A percentile compares a stretch with the other conserved stretches of the same genome.
Evolutionary conservation across 2,888 invertebrate genomes (phyloP).

Genomic region (Mythimna albipuncta): DNA sequence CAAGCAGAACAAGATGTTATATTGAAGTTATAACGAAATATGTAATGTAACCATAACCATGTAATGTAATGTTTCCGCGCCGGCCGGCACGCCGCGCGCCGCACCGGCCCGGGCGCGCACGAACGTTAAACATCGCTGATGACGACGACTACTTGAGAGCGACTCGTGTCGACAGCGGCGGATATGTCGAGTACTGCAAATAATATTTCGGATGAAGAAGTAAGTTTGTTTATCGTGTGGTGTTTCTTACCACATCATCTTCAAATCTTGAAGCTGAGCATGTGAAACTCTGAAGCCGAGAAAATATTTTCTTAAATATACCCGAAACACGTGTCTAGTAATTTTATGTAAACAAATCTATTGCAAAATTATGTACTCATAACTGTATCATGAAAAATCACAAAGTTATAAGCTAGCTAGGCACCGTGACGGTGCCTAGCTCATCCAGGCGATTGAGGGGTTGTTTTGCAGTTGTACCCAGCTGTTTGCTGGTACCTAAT

Average conservation of each 20-base stretch:
- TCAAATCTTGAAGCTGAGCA: neutral
- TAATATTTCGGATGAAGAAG: neutral
- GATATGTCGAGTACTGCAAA: neutral
- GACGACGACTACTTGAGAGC: neutral
- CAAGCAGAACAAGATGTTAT: conserved; percentile 25
- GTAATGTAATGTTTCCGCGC: neutral
- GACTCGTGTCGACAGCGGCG: neutral
- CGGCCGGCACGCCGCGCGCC: no score
- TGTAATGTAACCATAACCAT: neutral
- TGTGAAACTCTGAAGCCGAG: neutral
- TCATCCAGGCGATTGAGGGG: no score
- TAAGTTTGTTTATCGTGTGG: neutral
- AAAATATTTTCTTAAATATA: neutral
- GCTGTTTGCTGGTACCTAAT: no score
- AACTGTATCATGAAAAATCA: no score
- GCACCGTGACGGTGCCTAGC: no score
- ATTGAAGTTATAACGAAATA: conserved; percentile 16
- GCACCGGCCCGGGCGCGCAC: neutral
- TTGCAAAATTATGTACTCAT: no score
- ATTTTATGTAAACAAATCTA: no score
- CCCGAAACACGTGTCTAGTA: no score
- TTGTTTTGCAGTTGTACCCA: no score
- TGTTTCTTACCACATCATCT: conserved; percentile 4
- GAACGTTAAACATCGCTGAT: conserved; percentile 3
- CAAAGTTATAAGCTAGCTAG: no score